Conservation (phyloP, 2,797 vertebrate species). For the Myripristis murdjan region DNA sequence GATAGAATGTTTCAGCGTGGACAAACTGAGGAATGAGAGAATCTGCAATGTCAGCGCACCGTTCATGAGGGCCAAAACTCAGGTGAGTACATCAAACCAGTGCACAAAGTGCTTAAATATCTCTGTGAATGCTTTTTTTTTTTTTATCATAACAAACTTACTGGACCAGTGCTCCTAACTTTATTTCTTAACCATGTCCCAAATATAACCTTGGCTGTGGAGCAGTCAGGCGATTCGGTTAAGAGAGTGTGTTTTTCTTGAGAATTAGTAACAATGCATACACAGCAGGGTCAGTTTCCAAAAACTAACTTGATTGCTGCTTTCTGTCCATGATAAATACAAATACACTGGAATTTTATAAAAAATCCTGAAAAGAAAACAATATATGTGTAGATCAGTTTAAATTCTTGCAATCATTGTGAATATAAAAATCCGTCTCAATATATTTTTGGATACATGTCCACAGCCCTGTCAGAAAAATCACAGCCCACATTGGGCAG, state of each 20-base stretch:
- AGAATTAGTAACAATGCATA: background rate
- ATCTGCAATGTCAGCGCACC: constrained; percentile 94
- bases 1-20: constrained; percentile 89
- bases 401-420: background rate
- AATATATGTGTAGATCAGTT: constrained; percentile 1
- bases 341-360: constrained; percentile 1
- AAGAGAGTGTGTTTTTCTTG: constrained; percentile 6
- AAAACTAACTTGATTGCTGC: background rate
- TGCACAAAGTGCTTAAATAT: background rate
- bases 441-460: background rate
- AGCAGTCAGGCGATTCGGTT: too few relatives aligned
- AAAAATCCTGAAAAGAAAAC: background rate
- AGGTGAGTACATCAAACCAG: constrained; percentile 82
- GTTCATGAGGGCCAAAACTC: constrained; percentile 92
- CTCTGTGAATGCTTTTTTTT: background rate
- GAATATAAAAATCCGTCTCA: constrained; percentile 20
- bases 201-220: too few relatives aligned
- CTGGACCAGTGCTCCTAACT: too few relatives aligned
- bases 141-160: background rate
- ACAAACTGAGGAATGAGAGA: constrained; percentile 85
- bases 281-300: background rate
- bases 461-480: background rate
- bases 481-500: background rate
- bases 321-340: constrained; percentile 5
- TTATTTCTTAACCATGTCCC: too few relatives aligned